These are phyloP conservation scores for Charadrius vociferus DNA, from an alignment of 2,113 vertebrate genomes.

Conservation along the genomic window DNA sequence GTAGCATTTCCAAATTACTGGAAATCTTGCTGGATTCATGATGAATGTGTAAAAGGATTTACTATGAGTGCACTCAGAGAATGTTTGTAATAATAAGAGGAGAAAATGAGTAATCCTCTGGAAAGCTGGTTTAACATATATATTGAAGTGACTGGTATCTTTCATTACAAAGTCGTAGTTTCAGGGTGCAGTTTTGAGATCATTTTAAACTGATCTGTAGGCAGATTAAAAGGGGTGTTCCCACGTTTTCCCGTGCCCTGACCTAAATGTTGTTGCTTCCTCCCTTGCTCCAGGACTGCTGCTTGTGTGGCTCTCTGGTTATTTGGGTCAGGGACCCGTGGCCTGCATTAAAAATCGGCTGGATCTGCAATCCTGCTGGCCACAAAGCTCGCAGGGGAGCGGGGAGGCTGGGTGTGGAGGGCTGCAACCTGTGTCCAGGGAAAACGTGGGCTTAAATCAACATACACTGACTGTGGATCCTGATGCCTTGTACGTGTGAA, in stretches of 20 bases:
- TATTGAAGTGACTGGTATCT: neutral
- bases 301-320: neutral
- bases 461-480: neutral
- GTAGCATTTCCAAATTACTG: neutral
- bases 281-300: neutral
- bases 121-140: neutral
- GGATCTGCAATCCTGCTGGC: neutral
- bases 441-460: neutral
- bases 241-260: neutral
- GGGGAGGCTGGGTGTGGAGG: neutral
- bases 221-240: neutral
- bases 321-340: neutral
- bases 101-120: conserved; percentile 22
- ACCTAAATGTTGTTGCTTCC: neutral
- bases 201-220: neutral
- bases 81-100: neutral
- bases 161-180: neutral
- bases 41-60: neutral
- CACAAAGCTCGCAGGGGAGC: neutral
- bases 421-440: neutral
- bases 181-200: neutral
- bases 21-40: neutral
- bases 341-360: neutral
- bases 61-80: neutral
- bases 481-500: neutral